These are phyloP conservation scores for Vulpes lagopus DNA, from an alignment of 2,113 vertebrate species.

Conservation along the genomic window DNA sequence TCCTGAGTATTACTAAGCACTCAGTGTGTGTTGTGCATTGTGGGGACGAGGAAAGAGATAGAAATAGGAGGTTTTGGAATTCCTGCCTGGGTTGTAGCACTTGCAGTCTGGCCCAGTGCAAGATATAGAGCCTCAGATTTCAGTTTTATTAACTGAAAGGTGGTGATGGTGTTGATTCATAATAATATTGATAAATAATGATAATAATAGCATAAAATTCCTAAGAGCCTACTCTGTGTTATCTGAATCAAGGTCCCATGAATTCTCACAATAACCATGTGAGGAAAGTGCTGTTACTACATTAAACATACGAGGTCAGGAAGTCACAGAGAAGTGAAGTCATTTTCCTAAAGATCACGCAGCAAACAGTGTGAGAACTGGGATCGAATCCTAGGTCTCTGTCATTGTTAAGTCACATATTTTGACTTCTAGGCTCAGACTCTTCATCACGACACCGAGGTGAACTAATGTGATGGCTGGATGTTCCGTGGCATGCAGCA, in stretches of 20 bases:
- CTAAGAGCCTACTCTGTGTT: background rate
- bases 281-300: background rate
- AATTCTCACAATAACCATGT: background rate
- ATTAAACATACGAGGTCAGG: background rate
- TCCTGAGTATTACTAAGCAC: background rate
- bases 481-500: fast-evolving
- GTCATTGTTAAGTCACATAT: background rate
- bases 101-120: background rate
- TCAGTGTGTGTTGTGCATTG: background rate
- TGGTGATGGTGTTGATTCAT: background rate
- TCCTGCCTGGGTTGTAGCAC: background rate
- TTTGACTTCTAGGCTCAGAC: background rate
- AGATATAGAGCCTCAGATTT: background rate
- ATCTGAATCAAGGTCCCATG: background rate
- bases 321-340: background rate
- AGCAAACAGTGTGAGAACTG: background rate
- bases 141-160: background rate
- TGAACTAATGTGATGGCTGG: too few relatives aligned
- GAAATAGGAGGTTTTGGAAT: background rate
- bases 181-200: background rate
- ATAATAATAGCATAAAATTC: background rate
- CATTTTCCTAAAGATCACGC: background rate
- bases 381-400: background rate
- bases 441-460: background rate
- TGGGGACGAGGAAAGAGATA: background rate